Evolutionary conservation across 2,888 invertebrate genomes (phyloP), one percentile per base, ranked within the genome.

Genomic region (Caenorhabditis uteleia): DNA sequence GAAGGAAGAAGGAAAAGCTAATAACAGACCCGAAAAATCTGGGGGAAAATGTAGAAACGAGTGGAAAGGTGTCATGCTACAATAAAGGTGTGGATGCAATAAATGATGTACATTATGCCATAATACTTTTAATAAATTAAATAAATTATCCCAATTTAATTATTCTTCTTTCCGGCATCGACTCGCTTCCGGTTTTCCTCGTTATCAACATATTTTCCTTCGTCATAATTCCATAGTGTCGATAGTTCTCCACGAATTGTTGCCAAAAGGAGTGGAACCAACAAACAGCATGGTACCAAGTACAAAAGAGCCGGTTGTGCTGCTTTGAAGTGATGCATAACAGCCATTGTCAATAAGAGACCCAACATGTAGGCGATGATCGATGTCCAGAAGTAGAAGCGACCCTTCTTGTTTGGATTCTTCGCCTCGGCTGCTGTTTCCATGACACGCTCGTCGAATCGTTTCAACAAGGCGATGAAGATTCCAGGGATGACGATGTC

Each of bases 401-500:
- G 65, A 29, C 33, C 50, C 55, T 56, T 60, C 31, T 46, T 45
- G 43, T 47, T 47, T n/a, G 47, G 50, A 29, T 55, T 33, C 26
- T 60, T 56, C 21, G 54, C 33, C 26, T 64, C 71, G 3, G 54
- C 50, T 10, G 44, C 40, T 0, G 48, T 44, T 44, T 75, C 67
- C 5, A 65, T 67, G n/a, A 80, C 67, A n/a, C 74, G 39, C 33
- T 75, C 55, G 55, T 99, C 98, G 86, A 95, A 99, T 73, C 98
- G 89, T 45, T 97, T 88, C 43, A 99, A 87, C 23, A 99, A 88
- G 0, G 98, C 97, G 80, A 99, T 95, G 85, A 99, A 99, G 83
- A 98, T 95, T 70, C 98, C 98, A 4, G 98, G 98, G 73, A 99
- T 92, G 29, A 99, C 98, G 79, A 99, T 97, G 85, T 99, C 98